These are phyloP conservation scores for Synanceia verrucosa DNA, from an alignment of 2,797 vertebrate genomes.

Conservation along the genomic window DNA sequence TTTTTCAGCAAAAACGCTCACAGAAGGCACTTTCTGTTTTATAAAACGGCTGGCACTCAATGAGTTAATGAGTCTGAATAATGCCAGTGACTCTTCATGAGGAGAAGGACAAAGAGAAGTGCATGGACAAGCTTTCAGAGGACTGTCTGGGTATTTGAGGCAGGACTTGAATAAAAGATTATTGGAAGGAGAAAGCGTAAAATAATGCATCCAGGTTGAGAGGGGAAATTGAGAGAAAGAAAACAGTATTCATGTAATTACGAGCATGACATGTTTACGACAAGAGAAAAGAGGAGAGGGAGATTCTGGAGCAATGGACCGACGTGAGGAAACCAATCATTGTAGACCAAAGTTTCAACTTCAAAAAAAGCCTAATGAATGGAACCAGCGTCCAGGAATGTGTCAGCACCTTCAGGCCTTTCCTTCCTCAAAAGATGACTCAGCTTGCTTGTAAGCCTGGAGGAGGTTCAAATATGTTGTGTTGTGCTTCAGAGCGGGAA, in stretches of 20 bases:
- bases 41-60: slow-evolving; percentile 16
- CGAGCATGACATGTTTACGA: not conserved
- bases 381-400: not conserved
- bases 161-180: not conserved
- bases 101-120: not conserved
- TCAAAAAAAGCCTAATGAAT: not conserved
- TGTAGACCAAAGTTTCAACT: not conserved
- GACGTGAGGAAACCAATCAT: slow-evolving; percentile 1
- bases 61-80: not conserved
- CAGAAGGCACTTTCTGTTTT: too few relatives aligned
- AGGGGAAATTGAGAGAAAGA: not conserved
- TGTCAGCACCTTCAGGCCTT: slow-evolving; percentile 24
- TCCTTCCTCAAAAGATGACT: slow-evolving; percentile 7
- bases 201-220: not conserved
- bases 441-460: slow-evolving; percentile 1
- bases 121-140: not conserved
- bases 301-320: not conserved
- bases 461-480: not conserved
- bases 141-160: not conserved
- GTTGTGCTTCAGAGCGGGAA: not conserved
- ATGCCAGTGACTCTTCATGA: not conserved
- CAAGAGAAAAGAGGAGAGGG: not conserved
- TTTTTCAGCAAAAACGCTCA: too few relatives aligned
- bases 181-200: not conserved
- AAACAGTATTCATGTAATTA: slow-evolving; percentile 17